Evolutionary conservation across 2,888 invertebrate genomes (phyloP).

Genomic region (Lycophotia porphyrea): DNA sequence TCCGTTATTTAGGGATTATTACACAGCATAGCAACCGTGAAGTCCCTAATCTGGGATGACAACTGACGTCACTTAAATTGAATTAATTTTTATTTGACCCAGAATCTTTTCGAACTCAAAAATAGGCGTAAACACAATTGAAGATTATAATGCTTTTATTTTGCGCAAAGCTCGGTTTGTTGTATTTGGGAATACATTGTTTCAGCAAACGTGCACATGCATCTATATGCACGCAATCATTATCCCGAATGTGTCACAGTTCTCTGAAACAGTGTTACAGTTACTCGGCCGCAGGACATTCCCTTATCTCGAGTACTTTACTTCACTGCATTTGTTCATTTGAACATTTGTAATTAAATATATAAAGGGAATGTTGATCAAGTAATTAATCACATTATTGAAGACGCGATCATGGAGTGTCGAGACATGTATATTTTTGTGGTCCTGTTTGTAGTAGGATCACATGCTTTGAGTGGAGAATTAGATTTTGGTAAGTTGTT

Average conservation of each 20-base stretch:
- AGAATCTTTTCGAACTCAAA: background rate
- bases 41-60: slow-evolving; percentile 20
- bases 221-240: slow-evolving; percentile 18
- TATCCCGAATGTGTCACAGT: slow-evolving; percentile 18
- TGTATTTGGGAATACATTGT: background rate
- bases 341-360: slow-evolving; percentile 21
- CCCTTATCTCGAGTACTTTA: slow-evolving; percentile 41
- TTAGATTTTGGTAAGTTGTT: slow-evolving; percentile 19
- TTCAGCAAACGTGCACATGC: background rate
- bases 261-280: slow-evolving; percentile 16
- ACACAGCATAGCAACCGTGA: slow-evolving; percentile 6
- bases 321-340: background rate
- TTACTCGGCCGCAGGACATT: slow-evolving; percentile 21
- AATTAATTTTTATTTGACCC: background rate
- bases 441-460: slow-evolving; percentile 11
- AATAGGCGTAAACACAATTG: background rate
- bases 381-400: slow-evolving; percentile 39
- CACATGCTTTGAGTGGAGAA: slow-evolving; percentile 13
- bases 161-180: background rate
- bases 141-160: background rate
- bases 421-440: slow-evolving; percentile 19
- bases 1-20: slow-evolving; percentile 5
- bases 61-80: slow-evolving; percentile 17
- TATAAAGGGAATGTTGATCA: slow-evolving; percentile 31
- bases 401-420: slow-evolving; percentile 37